phyloP scores from a whole-genome alignment of 2,888 invertebrate genomes.

The Phortica magna region DNA sequence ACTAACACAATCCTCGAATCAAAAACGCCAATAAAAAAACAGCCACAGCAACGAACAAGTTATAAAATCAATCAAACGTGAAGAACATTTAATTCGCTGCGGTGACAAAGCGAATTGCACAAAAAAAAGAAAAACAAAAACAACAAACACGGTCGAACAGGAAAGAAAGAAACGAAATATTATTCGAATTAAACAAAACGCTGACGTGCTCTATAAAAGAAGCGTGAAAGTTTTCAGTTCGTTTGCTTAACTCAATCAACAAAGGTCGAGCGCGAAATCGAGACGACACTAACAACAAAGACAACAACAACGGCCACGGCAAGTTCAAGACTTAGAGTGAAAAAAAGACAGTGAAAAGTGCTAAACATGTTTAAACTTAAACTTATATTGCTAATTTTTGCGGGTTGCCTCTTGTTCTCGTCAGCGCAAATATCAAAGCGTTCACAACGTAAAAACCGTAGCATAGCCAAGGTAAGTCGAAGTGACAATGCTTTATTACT shows the following conservation, averaged over 20 bases:
- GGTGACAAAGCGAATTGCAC: neutral
- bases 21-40: neutral
- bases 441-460: neutral
- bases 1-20: neutral
- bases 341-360: constrained; percentile 43
- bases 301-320: neutral
- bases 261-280: neutral
- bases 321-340: neutral
- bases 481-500: neutral
- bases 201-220: neutral
- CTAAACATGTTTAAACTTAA: constrained; percentile 31
- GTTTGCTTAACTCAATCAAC: neutral
- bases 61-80: neutral
- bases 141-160: neutral
- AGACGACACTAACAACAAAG: constrained; percentile 1
- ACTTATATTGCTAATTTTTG: neutral
- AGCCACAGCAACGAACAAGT: neutral
- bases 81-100: constrained; percentile 3
- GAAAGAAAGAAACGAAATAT: no score
- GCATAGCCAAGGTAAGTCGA: neutral
- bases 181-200: neutral
- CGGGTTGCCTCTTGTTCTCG: constrained; percentile 28
- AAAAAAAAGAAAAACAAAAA: neutral
- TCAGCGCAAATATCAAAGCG: neutral
- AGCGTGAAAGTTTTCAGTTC: constrained; percentile 16